Evolutionary conservation across 2,888 invertebrate genomes (phyloP).

Genomic region (Philereme vetulata): DNA sequence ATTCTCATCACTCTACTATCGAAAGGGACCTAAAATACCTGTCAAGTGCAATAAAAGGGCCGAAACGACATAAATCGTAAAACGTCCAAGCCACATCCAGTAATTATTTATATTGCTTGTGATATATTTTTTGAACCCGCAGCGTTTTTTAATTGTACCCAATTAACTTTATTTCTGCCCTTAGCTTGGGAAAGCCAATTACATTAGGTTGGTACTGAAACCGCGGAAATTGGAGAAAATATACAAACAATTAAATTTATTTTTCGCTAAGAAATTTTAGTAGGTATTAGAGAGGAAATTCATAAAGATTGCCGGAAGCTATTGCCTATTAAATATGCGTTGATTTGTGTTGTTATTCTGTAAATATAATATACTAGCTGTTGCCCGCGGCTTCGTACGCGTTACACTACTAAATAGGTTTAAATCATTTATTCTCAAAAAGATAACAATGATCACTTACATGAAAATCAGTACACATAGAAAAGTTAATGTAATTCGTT

Average conservation of each 20-base stretch:
- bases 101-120: slow-evolving; percentile 39
- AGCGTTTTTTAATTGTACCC: slow-evolving; percentile 70
- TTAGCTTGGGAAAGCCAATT: slow-evolving; percentile 60
- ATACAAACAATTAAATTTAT: slow-evolving; percentile 52
- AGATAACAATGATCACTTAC: no score
- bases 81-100: slow-evolving; percentile 46
- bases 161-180: slow-evolving; percentile 68
- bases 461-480: no score
- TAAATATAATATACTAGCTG: no score
- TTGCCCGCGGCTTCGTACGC: no score
- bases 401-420: no score
- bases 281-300: slow-evolving; percentile 33
- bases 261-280: slow-evolving; percentile 36
- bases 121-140: slow-evolving; percentile 58
- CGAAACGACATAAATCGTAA: slow-evolving; percentile 32
- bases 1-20: slow-evolving; percentile 32
- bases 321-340: slow-evolving; percentile 21
- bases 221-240: slow-evolving; percentile 47
- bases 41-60: slow-evolving; percentile 36
- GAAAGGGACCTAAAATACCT: slow-evolving; percentile 37
- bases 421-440: no score
- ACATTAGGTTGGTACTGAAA: slow-evolving; percentile 53
- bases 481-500: no score
- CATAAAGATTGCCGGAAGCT: slow-evolving; percentile 32
- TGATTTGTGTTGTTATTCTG: slow-evolving; percentile 4